Conservation (phyloP, 2,113 vertebrate genomes). For the Casuarius casuarius region DNA sequence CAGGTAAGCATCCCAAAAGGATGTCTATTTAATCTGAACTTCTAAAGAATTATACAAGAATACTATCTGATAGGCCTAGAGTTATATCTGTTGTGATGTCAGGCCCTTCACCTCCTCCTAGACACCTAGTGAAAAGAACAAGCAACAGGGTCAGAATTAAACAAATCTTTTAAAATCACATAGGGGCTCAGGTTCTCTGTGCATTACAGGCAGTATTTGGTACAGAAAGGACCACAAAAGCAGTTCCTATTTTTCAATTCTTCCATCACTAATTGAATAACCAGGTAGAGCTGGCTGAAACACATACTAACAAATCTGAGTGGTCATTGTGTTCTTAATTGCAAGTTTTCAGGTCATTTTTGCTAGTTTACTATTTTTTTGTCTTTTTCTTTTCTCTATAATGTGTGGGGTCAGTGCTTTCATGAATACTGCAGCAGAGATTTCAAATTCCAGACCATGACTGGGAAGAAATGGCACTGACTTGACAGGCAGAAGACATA, state of each 20-base stretch:
- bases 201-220: neutral
- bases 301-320: neutral
- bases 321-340: neutral
- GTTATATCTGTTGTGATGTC: neutral
- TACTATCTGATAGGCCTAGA: neutral
- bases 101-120: neutral
- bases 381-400: neutral
- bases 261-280: neutral
- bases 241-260: neutral
- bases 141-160: neutral
- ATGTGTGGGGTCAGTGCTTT: neutral
- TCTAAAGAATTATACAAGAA: neutral
- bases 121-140: neutral
- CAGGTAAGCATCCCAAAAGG: neutral
- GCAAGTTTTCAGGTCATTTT: neutral
- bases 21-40: neutral
- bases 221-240: neutral
- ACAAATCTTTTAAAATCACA: neutral
- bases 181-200: neutral
- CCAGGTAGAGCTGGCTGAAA: neutral
- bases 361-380: neutral
- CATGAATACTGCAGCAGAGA: neutral
- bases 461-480: neutral
- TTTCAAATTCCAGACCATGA: neutral
- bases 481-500: neutral